Conservation (phyloP, 2,113 vertebrate species). For the Microcebus ravelobensis region DNA sequence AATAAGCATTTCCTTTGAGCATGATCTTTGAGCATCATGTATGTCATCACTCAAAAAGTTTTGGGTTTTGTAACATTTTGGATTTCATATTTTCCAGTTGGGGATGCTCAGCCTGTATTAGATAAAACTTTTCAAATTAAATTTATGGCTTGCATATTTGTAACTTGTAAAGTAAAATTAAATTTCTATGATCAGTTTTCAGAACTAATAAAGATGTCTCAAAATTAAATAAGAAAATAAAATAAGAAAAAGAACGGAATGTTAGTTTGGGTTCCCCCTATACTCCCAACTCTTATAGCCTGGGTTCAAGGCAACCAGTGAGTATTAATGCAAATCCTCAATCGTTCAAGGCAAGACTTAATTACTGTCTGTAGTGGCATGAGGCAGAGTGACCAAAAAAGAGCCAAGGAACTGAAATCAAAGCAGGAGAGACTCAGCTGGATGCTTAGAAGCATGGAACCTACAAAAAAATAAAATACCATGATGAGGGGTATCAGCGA, state of each 20-base stretch:
- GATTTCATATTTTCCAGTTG: neutral
- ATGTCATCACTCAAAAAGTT: neutral
- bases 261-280: neutral
- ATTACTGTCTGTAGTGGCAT: neutral
- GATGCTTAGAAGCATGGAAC: neutral
- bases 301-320: neutral
- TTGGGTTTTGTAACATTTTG: neutral
- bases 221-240: neutral
- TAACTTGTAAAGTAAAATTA: slow-evolving; percentile 28
- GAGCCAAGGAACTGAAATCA: neutral
- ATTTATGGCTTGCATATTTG: neutral
- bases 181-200: neutral
- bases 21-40: neutral
- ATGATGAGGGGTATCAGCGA: neutral
- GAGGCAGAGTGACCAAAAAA: neutral
- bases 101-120: neutral
- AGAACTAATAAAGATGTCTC: neutral
- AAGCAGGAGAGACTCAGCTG: neutral
- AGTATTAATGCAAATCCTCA: neutral
- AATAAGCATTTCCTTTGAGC: neutral
- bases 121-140: neutral
- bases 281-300: too few relatives aligned
- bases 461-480: neutral
- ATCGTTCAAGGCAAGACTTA: neutral
- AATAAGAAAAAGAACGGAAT: neutral